Percentiles rank a stretch among this genome's conserved stretches.
Evolutionary conservation across 2,888 invertebrate species (phyloP).

Genomic region (Torymus tubicola): DNA sequence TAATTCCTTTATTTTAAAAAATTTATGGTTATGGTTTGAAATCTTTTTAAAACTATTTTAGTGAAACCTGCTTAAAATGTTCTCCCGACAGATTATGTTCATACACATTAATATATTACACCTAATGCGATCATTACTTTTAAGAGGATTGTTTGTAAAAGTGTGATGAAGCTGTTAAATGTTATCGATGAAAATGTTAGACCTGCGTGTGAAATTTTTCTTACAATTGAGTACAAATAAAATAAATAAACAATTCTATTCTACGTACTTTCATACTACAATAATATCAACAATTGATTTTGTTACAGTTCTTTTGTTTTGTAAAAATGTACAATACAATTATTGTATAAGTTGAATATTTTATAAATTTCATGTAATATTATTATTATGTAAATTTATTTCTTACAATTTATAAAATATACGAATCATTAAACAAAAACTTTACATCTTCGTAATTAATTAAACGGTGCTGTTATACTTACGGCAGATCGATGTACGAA

Average conservation of each 20-base stretch:
- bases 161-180: constrained; percentile 14
- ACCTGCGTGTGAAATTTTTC: constrained; percentile 41
- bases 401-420: no score
- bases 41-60: no score
- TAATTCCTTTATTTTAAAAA: no score
- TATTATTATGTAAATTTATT: constrained; percentile 37
- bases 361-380: constrained; percentile 8
- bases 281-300: constrained; percentile 22
- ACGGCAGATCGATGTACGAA: no score
- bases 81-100: no score
- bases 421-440: no score
- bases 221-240: constrained; percentile 40
- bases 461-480: no score
- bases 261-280: constrained; percentile 28
- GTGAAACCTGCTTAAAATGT: no score
- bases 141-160: constrained; percentile 18
- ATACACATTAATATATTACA: constrained; percentile 1
- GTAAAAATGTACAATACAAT: constrained; percentile 55
- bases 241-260: constrained; percentile 14
- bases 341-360: constrained; percentile 30
- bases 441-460: no score
- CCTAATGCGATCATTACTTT: constrained; percentile 21
- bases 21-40: no score
- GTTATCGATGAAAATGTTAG: constrained; percentile 16
- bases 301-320: constrained; percentile 46